phyloP scores from a whole-genome alignment of 2,113 vertebrate genomes.

The Agapornis roseicollis region DNA sequence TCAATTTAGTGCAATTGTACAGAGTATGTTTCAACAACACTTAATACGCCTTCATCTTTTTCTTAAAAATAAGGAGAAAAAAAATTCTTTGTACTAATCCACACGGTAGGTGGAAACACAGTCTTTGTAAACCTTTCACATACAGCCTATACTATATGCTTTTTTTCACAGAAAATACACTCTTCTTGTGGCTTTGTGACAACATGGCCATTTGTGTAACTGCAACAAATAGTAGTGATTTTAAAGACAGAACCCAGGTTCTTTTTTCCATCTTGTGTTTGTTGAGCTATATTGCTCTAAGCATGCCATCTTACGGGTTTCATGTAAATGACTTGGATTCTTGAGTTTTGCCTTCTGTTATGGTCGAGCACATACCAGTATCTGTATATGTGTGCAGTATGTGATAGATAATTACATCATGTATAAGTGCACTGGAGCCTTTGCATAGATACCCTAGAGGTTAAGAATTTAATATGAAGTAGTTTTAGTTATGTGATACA shows the following conservation, averaged over 20 bases:
- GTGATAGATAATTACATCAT: neutral
- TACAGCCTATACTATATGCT: conserved; percentile 7
- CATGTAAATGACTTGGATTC: neutral
- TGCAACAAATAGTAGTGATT: neutral
- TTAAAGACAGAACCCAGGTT: neutral
- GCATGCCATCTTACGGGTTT: neutral
- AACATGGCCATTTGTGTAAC: neutral
- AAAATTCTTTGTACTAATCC: neutral
- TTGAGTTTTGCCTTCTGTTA: conserved; percentile 65
- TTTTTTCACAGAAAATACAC: neutral
- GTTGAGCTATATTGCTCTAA: neutral
- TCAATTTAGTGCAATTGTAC: conserved; percentile 35
- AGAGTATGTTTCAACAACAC: neutral
- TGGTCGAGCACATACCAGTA: conserved; percentile 58
- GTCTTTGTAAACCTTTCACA: conserved; percentile 25
- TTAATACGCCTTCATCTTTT: conserved; percentile 36
- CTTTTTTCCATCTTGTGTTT: neutral
- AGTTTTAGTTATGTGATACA: conserved; percentile 20
- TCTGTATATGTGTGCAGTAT: neutral
- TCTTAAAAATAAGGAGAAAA: neutral
- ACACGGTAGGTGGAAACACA: neutral
- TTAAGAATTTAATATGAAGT: neutral
- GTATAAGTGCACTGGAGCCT: conserved; percentile 18
- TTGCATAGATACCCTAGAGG: neutral
- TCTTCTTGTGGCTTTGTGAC: neutral